Percentiles rank a stretch among this genome's conserved stretches.
Evolutionary conservation across 2,113 vertebrate genomes (phyloP).

Genomic region (Hypomesus transpacificus): DNA sequence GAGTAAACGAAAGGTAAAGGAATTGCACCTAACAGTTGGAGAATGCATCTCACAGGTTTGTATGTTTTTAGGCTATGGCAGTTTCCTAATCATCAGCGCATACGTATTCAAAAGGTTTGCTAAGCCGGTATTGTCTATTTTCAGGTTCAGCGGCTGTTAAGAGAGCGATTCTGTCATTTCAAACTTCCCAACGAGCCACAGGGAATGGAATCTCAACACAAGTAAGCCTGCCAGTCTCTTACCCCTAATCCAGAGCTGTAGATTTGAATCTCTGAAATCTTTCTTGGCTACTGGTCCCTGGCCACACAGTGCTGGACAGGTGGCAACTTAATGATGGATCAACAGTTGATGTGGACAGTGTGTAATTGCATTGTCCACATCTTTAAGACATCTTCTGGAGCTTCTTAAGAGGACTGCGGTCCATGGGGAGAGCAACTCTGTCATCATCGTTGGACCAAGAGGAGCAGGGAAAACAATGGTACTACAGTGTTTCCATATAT

Average conservation of each 20-base stretch:
- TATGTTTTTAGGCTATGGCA: slow-evolving; percentile 12
- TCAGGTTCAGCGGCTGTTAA: slow-evolving; percentile 82
- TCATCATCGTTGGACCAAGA: slow-evolving; percentile 88
- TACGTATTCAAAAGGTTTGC: not conserved
- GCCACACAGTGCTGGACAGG: too few species aligned
- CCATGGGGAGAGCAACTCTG: slow-evolving; percentile 93
- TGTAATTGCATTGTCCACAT: slow-evolving; percentile 28
- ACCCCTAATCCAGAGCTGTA: not conserved
- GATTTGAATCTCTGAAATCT: not conserved
- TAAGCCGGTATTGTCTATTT: not conserved
- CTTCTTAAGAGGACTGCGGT: slow-evolving; percentile 83
- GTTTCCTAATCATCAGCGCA: not conserved
- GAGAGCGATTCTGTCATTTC: slow-evolving; percentile 79
- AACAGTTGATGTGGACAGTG: slow-evolving; percentile 4
- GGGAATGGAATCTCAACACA: slow-evolving; percentile 83
- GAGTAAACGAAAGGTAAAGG: slow-evolving; percentile 79
- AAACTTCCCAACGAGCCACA: slow-evolving; percentile 65
- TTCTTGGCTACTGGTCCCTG: not conserved
- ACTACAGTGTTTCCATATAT: slow-evolving; percentile 22
- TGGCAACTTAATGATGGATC: too few species aligned
- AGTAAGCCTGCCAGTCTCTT: slow-evolving; percentile 66
- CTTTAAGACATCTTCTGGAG: slow-evolving; percentile 84
- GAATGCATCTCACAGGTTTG: slow-evolving; percentile 84
- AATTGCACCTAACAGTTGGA: slow-evolving; percentile 48
- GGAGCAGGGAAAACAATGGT: slow-evolving; percentile 91